Evolutionary conservation across 1,140 invertebrate species (phyloP), one percentile per base, ranked within the genome.

Genomic region (Drosophila tristis): DNA sequence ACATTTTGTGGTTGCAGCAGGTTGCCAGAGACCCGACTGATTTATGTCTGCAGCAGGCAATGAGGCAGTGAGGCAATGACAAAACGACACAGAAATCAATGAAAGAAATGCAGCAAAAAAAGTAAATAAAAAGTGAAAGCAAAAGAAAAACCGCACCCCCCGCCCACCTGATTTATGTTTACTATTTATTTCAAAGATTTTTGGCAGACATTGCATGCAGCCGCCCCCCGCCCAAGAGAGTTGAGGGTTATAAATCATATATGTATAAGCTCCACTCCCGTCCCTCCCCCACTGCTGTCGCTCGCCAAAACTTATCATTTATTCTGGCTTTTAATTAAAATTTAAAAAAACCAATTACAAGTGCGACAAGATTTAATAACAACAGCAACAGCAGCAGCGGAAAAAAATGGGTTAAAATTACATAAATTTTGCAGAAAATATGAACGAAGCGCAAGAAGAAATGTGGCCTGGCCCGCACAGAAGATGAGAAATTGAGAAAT

Each of bases 401-500:
- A 61, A 49, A 70, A 65, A 89, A 77, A 58, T 70, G 64, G 84
- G 71, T 82, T 89, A 70, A 82, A 79, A 89, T 79, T 79, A 84
- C 84, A 87, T 82, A 89, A 82, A 82, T 89, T 89, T 76, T 89
- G 78, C 78, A 82, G 75, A 87, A 87, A 82, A 89, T 82, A 82
- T 87, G 84, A 79, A 78, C 56, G 47, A 39, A 67, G 60, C 59
- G 43, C n/a, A 11, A 55, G 65, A 70, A 70, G 67, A 72, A 44
- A 29, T 13, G 57, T 72, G 62, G 54, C 39, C 63, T 25, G 53
- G 35, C 56, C 64, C 26, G 5, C 26, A 29, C 26, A 63, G 57
- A 58, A 43, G 51, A 59, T 70, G 16, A 7, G n/a, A 47, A 26
- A 56, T 23, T 2, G 25, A 23, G 16, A 15, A 23, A 49, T 26